These are phyloP conservation scores for Barbus barbus DNA, from an alignment of 2,113 vertebrate species.

Conservation along the genomic window DNA sequence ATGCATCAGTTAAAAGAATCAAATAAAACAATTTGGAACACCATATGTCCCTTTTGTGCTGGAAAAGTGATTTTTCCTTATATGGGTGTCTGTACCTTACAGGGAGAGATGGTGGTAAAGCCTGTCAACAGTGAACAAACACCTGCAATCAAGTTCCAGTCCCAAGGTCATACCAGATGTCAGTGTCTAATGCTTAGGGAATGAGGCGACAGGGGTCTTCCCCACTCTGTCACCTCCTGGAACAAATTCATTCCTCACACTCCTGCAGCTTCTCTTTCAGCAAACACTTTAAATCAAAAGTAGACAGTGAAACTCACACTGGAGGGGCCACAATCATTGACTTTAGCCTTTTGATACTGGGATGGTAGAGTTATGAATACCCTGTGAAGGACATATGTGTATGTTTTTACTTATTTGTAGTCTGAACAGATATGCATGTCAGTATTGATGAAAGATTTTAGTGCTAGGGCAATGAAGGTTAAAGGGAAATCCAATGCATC, in stretches of 20 bases:
- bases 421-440: background rate
- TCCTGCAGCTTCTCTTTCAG: conserved; percentile 18
- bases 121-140: conserved; percentile 12
- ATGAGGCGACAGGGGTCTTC: conserved; percentile 37
- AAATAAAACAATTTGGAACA: background rate
- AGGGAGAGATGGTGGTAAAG: background rate
- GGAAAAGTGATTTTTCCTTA: conserved; percentile 25
- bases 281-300: conserved; percentile 24
- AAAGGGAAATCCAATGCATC: background rate
- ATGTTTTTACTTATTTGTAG: background rate
- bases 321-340: background rate
- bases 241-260: conserved; percentile 43
- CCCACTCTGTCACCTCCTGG: conserved; percentile 36
- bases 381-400: background rate
- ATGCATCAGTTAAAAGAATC: background rate
- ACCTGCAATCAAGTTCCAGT: conserved; percentile 29
- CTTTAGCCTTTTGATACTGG: background rate
- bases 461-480: background rate
- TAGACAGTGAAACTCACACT: background rate
- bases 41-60: background rate
- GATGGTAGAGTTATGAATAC: background rate
- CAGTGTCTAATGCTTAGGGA: conserved; percentile 26
- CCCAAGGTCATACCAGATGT: conserved; percentile 34
- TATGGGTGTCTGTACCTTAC: background rate
- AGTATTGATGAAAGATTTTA: background rate